phyloP scores from a whole-genome alignment of 2,888 invertebrate species.

The Cerastis leucographa region DNA sequence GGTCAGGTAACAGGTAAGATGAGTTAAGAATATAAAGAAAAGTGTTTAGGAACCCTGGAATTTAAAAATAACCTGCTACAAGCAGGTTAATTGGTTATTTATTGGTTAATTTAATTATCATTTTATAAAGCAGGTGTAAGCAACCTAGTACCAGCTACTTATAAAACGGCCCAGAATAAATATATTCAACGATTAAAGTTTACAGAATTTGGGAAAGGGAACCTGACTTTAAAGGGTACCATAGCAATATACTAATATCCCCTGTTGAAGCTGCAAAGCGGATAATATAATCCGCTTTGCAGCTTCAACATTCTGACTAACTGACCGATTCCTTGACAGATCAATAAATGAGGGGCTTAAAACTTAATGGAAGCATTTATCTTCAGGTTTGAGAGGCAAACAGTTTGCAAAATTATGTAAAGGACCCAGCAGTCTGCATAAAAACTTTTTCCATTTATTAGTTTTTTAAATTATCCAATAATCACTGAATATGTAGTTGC shows the following conservation, averaged over 20 bases:
- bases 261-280: too few relatives aligned
- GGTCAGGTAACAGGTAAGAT: neutral
- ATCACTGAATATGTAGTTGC: slow-evolving; percentile 52
- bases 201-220: neutral
- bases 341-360: neutral
- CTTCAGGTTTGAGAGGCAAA: neutral
- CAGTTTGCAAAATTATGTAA: slow-evolving; percentile 18
- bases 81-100: too few relatives aligned
- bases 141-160: neutral
- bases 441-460: slow-evolving; percentile 41
- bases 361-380: neutral
- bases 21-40: neutral
- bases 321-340: neutral
- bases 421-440: slow-evolving; percentile 6
- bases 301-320: neutral
- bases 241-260: neutral
- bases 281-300: neutral
- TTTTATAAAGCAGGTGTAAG: neutral
- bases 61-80: too few relatives aligned
- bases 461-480: slow-evolving; percentile 44
- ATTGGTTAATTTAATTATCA: neutral
- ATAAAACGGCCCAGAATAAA: neutral
- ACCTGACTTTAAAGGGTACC: neutral
- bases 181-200: neutral
- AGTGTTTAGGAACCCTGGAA: too few relatives aligned